Conservation (phyloP, 2,888 invertebrate species). For the Neoitamus cyanurus region DNA sequence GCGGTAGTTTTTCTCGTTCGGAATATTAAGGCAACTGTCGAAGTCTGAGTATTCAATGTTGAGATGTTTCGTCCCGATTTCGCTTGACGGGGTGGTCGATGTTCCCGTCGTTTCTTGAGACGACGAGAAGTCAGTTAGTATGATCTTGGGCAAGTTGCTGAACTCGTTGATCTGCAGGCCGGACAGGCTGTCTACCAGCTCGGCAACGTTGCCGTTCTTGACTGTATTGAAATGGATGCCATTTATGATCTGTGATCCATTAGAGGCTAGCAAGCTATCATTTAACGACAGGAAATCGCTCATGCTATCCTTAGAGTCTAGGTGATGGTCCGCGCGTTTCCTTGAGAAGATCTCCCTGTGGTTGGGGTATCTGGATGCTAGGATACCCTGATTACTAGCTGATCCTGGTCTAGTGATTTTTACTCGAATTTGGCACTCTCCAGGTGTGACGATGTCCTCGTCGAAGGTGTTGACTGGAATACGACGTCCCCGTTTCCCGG, state of each 20-base stretch:
- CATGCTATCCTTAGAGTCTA: constrained; percentile 27
- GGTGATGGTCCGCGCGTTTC: constrained; percentile 1
- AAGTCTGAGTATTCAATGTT: constrained; percentile 43
- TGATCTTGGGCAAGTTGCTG: constrained; percentile 60
- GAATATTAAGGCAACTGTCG: constrained; percentile 51
- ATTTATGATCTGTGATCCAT: neutral
- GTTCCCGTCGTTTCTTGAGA: constrained; percentile 20
- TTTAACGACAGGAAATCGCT: constrained; percentile 31
- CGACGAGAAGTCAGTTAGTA: constrained; percentile 61
- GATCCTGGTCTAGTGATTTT: constrained; percentile 56
- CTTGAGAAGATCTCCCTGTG: neutral
- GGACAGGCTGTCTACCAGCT: constrained; percentile 56
- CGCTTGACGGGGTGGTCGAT: neutral
- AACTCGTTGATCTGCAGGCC: constrained; percentile 57
- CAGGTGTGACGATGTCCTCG: neutral
- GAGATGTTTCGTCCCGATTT: constrained; percentile 4
- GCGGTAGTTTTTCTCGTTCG: constrained; percentile 54
- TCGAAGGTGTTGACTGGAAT: neutral
- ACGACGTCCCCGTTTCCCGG: constrained; percentile 42
- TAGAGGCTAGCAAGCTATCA: neutral
- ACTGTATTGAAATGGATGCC: neutral
- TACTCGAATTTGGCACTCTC: constrained; percentile 58
- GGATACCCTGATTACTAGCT: constrained; percentile 28
- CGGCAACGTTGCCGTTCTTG: constrained; percentile 54
- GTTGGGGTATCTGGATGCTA: neutral